Evolutionary conservation across 2,113 vertebrate species (phyloP).

Genomic region (Melanostigma gelatinosum): DNA sequence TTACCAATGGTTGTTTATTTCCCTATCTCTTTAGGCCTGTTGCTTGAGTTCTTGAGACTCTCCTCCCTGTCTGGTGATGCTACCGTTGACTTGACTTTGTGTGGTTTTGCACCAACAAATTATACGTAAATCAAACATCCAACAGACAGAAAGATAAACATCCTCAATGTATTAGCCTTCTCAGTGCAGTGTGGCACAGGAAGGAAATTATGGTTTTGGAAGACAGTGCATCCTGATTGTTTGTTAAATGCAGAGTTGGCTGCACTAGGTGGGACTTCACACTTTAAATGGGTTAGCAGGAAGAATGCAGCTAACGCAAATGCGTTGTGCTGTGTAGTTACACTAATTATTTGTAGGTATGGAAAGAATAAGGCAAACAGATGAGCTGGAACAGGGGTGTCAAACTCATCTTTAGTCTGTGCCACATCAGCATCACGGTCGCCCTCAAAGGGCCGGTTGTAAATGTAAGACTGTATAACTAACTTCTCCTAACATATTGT

Average conservation of each 20-base stretch:
- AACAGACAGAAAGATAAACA: conserved; percentile 47
- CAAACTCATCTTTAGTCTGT: too few relatives aligned
- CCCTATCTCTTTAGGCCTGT: conserved; percentile 18
- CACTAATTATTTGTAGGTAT: conserved; percentile 81
- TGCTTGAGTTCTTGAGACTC: conserved; percentile 35
- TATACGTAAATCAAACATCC: conserved; percentile 45
- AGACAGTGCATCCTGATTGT: conserved; percentile 32
- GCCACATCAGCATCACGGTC: too few relatives aligned
- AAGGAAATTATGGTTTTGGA: conserved; percentile 47
- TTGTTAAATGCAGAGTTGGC: conserved; percentile 39
- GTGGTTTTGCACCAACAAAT: conserved; percentile 51
- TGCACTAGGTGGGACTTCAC: conserved; percentile 53
- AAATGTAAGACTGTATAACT: too few relatives aligned
- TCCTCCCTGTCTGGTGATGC: conserved; percentile 38
- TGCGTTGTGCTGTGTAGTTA: conserved; percentile 60
- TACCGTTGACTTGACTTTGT: conserved; percentile 53
- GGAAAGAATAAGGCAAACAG: conserved; percentile 78
- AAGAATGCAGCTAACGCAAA: conserved; percentile 63
- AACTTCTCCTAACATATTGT: too few relatives aligned
- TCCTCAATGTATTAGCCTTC: conserved; percentile 33
- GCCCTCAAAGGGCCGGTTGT: too few relatives aligned
- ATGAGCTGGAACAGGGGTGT: conserved; percentile 75
- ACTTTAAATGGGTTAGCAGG: conserved; percentile 81
- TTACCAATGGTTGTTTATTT: conserved; percentile 40
- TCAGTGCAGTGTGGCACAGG: conserved; percentile 21